phyloP scores from a whole-genome alignment of 2,797 vertebrate genomes.

The Sebastiscus albofasciatus region DNA sequence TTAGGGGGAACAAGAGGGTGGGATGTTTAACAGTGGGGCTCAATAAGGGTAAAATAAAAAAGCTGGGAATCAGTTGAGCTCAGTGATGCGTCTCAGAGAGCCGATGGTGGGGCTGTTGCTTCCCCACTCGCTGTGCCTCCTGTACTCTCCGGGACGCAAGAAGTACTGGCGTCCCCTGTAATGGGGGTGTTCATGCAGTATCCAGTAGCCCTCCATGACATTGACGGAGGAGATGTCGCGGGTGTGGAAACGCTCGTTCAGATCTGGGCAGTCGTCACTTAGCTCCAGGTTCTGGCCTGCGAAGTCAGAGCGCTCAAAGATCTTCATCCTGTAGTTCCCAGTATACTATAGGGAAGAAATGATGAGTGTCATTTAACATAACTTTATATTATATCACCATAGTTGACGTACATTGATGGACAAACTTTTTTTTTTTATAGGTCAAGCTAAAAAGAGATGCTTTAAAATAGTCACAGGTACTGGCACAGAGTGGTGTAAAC shows the following conservation, averaged over 20 bases:
- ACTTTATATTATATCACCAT: neutral
- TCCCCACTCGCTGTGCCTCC: conserved; percentile 84
- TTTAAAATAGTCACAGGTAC: conserved; percentile 23
- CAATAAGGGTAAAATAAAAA: conserved; percentile 29
- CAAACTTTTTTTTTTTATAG: neutral
- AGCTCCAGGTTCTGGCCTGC: conserved; percentile 82
- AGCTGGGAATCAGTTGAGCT: conserved; percentile 70
- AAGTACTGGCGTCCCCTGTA: conserved; percentile 87
- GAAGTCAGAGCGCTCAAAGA: conserved; percentile 84
- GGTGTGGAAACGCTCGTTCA: conserved; percentile 82
- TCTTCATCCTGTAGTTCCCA: conserved; percentile 85
- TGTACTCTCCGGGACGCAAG: conserved; percentile 85
- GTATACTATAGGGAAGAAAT: conserved; percentile 65
- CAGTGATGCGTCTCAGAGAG: conserved; percentile 83
- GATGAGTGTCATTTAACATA: neutral
- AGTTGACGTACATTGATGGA: neutral
- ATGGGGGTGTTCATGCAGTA: conserved; percentile 85
- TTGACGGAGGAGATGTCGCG: conserved; percentile 83
- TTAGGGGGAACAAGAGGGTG: conserved; percentile 20
- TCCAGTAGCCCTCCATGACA: conserved; percentile 87
- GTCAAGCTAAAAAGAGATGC: conserved; percentile 2
- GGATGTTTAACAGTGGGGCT: conserved; percentile 24
- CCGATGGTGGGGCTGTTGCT: conserved; percentile 77
- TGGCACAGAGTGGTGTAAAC: conserved; percentile 12
- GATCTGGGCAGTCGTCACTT: conserved; percentile 84